Percentiles rank a stretch among this genome's conserved stretches.
These are phyloP conservation scores for Galaxea fascicularis DNA, from an alignment of 92 coral and sea anemone species.

Conservation along the genomic window DNA sequence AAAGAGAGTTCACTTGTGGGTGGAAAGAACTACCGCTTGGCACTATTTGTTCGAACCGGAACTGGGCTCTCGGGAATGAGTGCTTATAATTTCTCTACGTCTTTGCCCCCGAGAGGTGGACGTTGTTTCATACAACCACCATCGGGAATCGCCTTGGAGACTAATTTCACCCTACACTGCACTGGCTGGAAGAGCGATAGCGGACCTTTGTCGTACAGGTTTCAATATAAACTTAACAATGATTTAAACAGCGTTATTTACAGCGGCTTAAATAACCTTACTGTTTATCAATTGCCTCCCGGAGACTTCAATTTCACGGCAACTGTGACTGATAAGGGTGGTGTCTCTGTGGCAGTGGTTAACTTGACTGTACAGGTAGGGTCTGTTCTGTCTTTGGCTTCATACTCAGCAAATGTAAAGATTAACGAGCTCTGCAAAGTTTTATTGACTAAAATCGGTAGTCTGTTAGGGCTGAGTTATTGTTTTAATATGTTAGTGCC, in stretches of 20 bases:
- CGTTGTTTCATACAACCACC: slow-evolving; percentile 15
- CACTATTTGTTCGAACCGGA: not conserved
- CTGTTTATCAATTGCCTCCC: not conserved
- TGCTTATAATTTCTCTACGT: not conserved
- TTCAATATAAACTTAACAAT: not conserved
- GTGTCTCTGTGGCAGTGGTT: not conserved
- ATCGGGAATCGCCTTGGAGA: slow-evolving; percentile 18
- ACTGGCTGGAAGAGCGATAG: slow-evolving; percentile 2
- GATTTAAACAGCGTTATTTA: slow-evolving; percentile 22
- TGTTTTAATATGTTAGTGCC: too few species aligned
- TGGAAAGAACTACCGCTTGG: slow-evolving; percentile 12
- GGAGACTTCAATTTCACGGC: slow-evolving; percentile 20
- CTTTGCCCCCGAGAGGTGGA: slow-evolving; percentile 20
- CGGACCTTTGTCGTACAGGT: slow-evolving; percentile 21
- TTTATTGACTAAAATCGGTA: too few species aligned
- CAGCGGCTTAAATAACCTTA: not conserved
- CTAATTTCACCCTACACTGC: slow-evolving; percentile 22
- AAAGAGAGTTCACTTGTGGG: not conserved
- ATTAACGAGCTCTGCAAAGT: too few species aligned
- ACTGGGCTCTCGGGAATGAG: not conserved
- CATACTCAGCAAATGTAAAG: too few species aligned
- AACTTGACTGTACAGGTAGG: slow-evolving; percentile 16
- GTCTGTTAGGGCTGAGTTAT: too few species aligned
- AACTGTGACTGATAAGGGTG: slow-evolving; percentile 8
- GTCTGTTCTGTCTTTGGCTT: too few species aligned